These are phyloP conservation scores for Pocillopora grandis DNA, from an alignment of 92 coral and sea anemone species.

Conservation along the genomic window DNA sequence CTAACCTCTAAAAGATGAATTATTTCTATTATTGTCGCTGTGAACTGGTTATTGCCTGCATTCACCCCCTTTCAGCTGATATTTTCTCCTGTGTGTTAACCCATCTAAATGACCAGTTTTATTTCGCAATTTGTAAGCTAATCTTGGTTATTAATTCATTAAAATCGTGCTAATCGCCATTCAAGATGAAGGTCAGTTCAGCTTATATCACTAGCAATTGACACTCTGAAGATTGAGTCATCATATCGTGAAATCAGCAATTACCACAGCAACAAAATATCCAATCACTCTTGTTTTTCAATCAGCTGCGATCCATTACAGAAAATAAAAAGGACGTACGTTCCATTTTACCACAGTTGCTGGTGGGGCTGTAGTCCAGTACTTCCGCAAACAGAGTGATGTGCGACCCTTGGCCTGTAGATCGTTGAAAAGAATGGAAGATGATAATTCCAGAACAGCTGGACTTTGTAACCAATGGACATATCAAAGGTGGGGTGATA, in stretches of 20 bases:
- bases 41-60: too few relatives aligned
- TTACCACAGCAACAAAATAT: neutral
- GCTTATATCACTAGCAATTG: constrained; percentile 1
- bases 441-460: constrained; percentile 15
- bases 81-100: too few relatives aligned
- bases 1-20: too few relatives aligned
- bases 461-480: constrained; percentile 9
- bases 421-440: constrained; percentile 8
- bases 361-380: constrained; percentile 28
- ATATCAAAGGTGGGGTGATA: neutral
- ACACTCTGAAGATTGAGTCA: constrained; percentile 22
- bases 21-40: too few relatives aligned
- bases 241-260: constrained; percentile 17
- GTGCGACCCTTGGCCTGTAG: constrained; percentile 23
- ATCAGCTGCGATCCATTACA: constrained; percentile 14
- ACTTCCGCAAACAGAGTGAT: constrained; percentile 21
- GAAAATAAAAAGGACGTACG: constrained; percentile 9
- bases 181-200: constrained; percentile 16
- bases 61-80: too few relatives aligned
- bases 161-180: constrained; percentile 44
- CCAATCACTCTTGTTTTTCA: neutral
- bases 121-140: neutral
- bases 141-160: neutral
- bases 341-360: constrained; percentile 33
- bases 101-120: too few relatives aligned